These are phyloP conservation scores for Todus mexicanus DNA, from an alignment of 2,797 vertebrate species.

Conservation along the genomic window DNA sequence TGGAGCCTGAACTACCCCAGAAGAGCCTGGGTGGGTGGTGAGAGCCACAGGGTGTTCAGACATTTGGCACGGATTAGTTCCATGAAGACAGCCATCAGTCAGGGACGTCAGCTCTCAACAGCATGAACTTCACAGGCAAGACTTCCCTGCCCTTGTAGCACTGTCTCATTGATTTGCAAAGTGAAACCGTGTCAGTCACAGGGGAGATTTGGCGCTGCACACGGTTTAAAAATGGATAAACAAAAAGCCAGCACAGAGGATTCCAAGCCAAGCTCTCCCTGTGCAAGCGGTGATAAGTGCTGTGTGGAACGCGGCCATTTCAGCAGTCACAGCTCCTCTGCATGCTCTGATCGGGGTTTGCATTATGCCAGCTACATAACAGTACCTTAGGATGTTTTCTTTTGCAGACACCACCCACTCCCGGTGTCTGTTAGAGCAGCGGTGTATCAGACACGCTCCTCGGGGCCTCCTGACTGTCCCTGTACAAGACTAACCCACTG, in stretches of 20 bases:
- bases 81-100: not conserved
- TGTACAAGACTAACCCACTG: not conserved
- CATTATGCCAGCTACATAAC: not conserved
- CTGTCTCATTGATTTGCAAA: not conserved
- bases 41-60: not conserved
- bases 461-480: not conserved
- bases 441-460: not conserved
- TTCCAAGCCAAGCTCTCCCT: not conserved
- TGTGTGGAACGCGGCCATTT: not conserved
- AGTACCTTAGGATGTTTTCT: not conserved
- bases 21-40: not conserved
- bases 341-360: not conserved
- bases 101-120: not conserved
- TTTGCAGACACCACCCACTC: not conserved
- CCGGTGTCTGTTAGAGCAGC: not conserved
- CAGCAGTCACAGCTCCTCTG: not conserved
- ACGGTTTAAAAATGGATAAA: not conserved
- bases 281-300: not conserved
- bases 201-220: not conserved
- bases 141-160: not conserved
- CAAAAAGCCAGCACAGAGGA: not conserved
- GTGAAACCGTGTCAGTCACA: not conserved
- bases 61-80: not conserved
- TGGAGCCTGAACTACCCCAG: not conserved
- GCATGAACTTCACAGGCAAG: not conserved